phyloP scores from a whole-genome alignment of 2,888 invertebrate species.

The Cryptocephalus moraei region DNA sequence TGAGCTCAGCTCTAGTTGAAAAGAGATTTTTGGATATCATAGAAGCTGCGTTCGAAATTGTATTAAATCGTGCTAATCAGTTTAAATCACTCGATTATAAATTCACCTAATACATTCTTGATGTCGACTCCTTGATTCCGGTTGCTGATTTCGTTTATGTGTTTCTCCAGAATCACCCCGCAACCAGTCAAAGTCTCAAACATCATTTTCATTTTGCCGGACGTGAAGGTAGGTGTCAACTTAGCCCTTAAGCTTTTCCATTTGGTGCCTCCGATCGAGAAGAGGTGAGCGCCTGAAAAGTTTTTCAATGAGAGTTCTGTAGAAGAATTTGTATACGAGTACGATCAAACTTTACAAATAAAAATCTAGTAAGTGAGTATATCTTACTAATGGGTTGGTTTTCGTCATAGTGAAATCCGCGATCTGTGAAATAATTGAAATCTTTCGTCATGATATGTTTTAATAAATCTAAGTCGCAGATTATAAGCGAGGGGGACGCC shows the following conservation, averaged over 20 bases:
- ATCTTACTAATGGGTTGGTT: too few species aligned
- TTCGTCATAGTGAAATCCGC: slow-evolving; percentile 25
- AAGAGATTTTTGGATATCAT: too few species aligned
- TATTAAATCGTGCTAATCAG: too few species aligned
- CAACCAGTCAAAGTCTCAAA: slow-evolving; percentile 47
- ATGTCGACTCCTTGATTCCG: slow-evolving; percentile 6
- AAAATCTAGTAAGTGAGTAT: too few species aligned
- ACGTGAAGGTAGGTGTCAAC: slow-evolving; percentile 25
- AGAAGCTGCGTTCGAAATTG: too few species aligned
- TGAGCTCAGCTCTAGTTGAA: too few species aligned
- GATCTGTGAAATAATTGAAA: slow-evolving; percentile 19
- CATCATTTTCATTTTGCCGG: slow-evolving; percentile 44
- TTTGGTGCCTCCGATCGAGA: slow-evolving; percentile 26
- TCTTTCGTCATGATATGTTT: slow-evolving; percentile 3
- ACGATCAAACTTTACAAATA: background rate
- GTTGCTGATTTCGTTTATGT: slow-evolving; percentile 1
- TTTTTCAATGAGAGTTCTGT: background rate
- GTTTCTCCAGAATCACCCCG: slow-evolving; percentile 14
- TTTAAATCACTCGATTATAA: too few species aligned
- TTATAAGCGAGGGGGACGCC: background rate
- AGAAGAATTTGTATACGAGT: background rate
- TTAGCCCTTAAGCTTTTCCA: slow-evolving; percentile 37
- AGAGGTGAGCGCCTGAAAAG: slow-evolving; percentile 21
- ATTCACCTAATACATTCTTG: slow-evolving; percentile 7
- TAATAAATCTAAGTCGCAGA: slow-evolving; percentile 1